Conservation (phyloP, 2,797 vertebrate genomes). For the Rhinella marina region DNA sequence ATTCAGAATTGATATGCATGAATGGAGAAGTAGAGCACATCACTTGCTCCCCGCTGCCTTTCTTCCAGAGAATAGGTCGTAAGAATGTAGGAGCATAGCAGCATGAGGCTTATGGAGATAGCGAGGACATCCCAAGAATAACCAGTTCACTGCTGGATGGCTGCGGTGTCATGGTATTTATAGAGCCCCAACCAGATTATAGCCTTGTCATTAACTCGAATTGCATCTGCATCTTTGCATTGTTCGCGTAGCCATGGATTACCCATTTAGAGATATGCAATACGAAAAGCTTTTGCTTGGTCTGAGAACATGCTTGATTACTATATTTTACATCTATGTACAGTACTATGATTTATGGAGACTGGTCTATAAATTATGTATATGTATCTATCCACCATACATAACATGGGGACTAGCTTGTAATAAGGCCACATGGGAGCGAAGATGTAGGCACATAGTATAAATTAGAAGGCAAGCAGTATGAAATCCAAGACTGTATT, state of each 20-base stretch:
- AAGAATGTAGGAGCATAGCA: slow-evolving; percentile 24
- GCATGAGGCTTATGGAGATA: slow-evolving; percentile 48
- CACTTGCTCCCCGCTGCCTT: slow-evolving; percentile 47
- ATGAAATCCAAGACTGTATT: background rate
- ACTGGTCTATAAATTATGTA: background rate
- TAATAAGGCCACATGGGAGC: background rate
- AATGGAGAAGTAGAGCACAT: slow-evolving; percentile 55
- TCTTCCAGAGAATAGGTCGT: slow-evolving; percentile 37
- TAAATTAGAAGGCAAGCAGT: background rate
- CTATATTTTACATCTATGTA: background rate
- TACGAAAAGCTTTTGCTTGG: background rate
- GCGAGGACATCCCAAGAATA: slow-evolving; percentile 31
- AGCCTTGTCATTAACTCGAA: background rate
- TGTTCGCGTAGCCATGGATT: background rate
- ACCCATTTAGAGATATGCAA: background rate
- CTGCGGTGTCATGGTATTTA: background rate
- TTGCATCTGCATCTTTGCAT: background rate
- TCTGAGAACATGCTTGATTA: background rate
- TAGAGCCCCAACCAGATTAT: background rate
- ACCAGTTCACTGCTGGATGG: slow-evolving; percentile 55
- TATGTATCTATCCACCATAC: background rate
- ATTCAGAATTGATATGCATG: slow-evolving; percentile 60
- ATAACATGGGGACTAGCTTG: background rate
- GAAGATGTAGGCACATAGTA: background rate
- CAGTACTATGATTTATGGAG: background rate